Evolutionary conservation across 2,797 vertebrate species (phyloP).

Genomic region (Muscicapa striata): DNA sequence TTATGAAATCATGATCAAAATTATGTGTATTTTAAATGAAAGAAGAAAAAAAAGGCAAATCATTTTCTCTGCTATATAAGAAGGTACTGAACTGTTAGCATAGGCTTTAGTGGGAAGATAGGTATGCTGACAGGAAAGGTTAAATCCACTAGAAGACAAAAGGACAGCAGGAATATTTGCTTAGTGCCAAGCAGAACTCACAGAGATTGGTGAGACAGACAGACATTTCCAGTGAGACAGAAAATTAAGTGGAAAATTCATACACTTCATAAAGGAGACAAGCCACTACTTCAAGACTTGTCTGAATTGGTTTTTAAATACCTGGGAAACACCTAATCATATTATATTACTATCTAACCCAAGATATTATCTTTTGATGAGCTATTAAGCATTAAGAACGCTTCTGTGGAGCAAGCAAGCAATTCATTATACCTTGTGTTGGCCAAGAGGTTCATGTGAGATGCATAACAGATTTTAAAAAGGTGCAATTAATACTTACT

Average conservation of each 20-base stretch:
- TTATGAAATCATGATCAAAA: neutral
- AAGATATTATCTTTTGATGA: neutral
- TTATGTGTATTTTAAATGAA: fast-evolving
- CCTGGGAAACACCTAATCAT: neutral
- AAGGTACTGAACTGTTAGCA: neutral
- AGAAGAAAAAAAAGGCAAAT: neutral
- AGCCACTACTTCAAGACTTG: neutral
- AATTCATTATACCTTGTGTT: neutral
- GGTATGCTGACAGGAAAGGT: neutral
- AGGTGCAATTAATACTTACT: neutral
- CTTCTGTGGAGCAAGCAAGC: neutral
- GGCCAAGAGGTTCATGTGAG: neutral
- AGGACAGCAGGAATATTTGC: neutral
- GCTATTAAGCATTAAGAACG: neutral
- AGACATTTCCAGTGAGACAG: neutral
- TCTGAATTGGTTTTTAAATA: neutral
- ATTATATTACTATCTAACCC: neutral
- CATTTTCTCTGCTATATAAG: neutral
- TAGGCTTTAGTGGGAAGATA: neutral
- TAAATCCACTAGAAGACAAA: neutral
- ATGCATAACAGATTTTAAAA: neutral
- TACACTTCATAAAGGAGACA: neutral
- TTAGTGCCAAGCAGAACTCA: neutral
- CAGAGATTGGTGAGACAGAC: neutral
- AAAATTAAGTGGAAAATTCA: neutral